These are phyloP conservation scores for Oscheius sp. DNA, from an alignment of 1,140 invertebrate species.

Conservation along the genomic window DNA sequence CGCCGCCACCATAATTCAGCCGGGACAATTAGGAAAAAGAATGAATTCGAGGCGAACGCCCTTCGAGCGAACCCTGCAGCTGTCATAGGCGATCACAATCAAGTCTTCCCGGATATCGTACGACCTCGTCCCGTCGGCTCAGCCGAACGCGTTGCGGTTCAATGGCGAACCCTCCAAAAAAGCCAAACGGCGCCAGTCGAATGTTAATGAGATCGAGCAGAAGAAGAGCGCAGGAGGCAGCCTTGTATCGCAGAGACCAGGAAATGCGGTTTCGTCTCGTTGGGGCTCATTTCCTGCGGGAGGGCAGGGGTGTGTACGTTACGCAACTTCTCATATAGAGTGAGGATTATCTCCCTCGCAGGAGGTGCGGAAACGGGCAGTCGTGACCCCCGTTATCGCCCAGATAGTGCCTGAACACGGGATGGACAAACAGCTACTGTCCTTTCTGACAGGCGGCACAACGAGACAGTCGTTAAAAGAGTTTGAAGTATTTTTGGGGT, in stretches of 20 bases:
- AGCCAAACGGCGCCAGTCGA: neutral
- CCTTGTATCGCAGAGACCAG: neutral
- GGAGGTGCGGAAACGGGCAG: too few relatives aligned
- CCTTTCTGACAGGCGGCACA: neutral
- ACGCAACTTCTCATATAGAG: neutral
- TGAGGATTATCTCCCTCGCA: neutral
- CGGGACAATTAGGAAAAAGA: neutral
- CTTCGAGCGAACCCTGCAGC: neutral
- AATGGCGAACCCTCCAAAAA: neutral
- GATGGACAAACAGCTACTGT: neutral
- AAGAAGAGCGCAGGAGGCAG: neutral
- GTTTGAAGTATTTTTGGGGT: too few relatives aligned
- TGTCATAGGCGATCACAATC: slow-evolving; percentile 3
- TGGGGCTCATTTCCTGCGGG: neutral
- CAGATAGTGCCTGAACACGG: too few relatives aligned
- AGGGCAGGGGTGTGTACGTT: neutral
- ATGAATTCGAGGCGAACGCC: neutral
- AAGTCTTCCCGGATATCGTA: neutral
- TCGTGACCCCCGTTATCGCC: neutral
- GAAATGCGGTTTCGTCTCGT: neutral
- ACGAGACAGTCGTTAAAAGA: too few relatives aligned
- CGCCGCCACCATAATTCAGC: neutral
- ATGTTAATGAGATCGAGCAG: neutral
- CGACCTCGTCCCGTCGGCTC: slow-evolving; percentile 9
- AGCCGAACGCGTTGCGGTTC: too few relatives aligned